phyloP scores from a whole-genome alignment of 2,797 vertebrate genomes.

The Acanthornis magna region DNA sequence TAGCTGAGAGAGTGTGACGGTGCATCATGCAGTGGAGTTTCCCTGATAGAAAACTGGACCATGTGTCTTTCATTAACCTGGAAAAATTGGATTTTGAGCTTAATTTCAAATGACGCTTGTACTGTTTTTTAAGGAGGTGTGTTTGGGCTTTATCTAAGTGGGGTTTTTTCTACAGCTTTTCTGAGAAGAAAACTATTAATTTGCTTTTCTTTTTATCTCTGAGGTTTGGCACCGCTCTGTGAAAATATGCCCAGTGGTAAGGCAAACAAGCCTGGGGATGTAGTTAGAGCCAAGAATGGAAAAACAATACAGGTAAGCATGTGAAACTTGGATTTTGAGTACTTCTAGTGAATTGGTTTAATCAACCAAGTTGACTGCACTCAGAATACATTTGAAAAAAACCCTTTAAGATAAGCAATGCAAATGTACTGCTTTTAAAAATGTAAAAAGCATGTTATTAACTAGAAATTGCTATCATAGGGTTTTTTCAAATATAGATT shows the following conservation, averaged over 20 bases:
- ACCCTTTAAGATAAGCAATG: background rate
- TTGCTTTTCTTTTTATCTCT: background rate
- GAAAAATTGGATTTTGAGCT: background rate
- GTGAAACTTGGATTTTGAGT: background rate
- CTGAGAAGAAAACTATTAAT: background rate
- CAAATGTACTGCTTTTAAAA: background rate
- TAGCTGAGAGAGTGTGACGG: background rate
- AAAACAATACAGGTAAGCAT: constrained; percentile 94
- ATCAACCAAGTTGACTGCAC: background rate
- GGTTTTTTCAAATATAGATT: background rate
- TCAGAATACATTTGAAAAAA: background rate
- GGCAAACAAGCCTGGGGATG: constrained; percentile 94
- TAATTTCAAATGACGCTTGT: background rate
- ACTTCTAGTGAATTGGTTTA: background rate
- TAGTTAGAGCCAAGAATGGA: constrained; percentile 91
- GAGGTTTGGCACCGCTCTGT: constrained; percentile 93
- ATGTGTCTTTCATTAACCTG: background rate
- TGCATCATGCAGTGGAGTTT: background rate
- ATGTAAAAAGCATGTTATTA: background rate
- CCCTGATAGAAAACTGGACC: background rate
- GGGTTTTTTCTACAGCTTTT: background rate
- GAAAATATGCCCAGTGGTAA: constrained; percentile 97
- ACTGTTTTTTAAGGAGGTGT: background rate
- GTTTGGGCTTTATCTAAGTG: background rate
- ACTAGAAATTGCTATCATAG: background rate